Conservation (phyloP, 2,113 vertebrate genomes). For the Elanus axillaris region DNA sequence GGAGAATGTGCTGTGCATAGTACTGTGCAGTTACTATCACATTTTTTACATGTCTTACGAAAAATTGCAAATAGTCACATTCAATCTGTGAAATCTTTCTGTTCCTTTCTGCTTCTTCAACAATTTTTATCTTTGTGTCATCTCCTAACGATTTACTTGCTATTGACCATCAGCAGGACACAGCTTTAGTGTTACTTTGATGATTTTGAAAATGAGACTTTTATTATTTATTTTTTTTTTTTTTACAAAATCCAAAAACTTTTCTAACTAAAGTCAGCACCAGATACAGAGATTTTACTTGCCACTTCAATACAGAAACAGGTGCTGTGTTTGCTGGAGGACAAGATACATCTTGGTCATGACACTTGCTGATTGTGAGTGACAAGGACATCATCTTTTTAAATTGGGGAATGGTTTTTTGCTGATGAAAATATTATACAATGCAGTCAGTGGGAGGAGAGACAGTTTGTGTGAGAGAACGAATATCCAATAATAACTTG, state of each 20-base stretch:
- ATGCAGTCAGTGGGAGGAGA: background rate
- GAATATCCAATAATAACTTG: background rate
- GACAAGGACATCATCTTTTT: background rate
- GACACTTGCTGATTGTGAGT: background rate
- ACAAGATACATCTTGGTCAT: background rate
- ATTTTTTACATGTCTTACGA: background rate
- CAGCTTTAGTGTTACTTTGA: background rate
- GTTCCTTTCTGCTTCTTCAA: background rate
- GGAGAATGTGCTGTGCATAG: background rate
- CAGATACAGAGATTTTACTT: background rate
- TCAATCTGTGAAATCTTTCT: background rate
- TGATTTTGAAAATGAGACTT: background rate
- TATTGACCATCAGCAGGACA: background rate
- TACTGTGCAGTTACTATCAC: background rate
- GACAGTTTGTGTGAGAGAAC: background rate
- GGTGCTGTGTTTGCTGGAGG: background rate
- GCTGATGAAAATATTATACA: background rate
- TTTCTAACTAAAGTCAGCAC: background rate
- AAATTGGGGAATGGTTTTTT: background rate
- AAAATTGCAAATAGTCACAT: background rate
- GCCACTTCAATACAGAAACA: background rate
- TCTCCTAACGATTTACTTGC: background rate
- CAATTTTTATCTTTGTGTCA: background rate
- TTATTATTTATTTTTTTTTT: background rate
- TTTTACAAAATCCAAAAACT: background rate